These are phyloP conservation scores for Orestias chungarensis DNA, from an alignment of 2,797 vertebrate genomes.

Conservation along the genomic window DNA sequence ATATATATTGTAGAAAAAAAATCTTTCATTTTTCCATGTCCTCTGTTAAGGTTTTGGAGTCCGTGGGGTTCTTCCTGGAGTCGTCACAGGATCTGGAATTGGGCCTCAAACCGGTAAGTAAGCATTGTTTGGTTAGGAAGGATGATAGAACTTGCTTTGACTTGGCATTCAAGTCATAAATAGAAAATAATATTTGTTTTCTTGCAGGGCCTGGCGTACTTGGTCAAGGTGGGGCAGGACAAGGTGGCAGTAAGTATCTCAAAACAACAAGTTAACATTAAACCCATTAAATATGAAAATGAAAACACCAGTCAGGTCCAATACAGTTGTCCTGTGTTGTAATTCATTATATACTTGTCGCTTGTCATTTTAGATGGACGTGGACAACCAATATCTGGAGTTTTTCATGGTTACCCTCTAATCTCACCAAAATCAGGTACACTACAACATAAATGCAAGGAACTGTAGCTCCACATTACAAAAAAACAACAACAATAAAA, in stretches of 20 bases:
- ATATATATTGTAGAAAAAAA: background rate
- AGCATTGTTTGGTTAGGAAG: constrained; percentile 6
- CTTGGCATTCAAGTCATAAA: background rate
- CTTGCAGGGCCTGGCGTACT: constrained; percentile 65
- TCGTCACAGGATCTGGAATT: constrained; percentile 88
- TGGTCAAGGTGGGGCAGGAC: constrained; percentile 72
- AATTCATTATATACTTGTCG: constrained; percentile 10
- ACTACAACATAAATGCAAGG: background rate
- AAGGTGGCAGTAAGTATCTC: constrained; percentile 57
- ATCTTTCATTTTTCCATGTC: background rate
- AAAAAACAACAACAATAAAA: background rate
- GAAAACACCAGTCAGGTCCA: background rate
- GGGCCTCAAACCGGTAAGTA: constrained; percentile 87
- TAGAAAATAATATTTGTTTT: constrained; percentile 15
- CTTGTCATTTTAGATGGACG: constrained; percentile 80
- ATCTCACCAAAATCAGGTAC: constrained; percentile 94
- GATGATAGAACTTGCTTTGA: constrained; percentile 1
- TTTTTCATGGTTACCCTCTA: constrained; percentile 95
- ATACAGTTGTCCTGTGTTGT: background rate
- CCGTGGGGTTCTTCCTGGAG: constrained; percentile 90
- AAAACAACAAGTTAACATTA: constrained; percentile 2
- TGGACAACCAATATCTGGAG: constrained; percentile 86
- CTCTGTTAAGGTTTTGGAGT: constrained; percentile 75
- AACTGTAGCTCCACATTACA: background rate
- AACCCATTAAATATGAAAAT: background rate